Evolutionary conservation across 2,888 invertebrate species (phyloP).

Genomic region (Leptinotarsa tumamoca): DNA sequence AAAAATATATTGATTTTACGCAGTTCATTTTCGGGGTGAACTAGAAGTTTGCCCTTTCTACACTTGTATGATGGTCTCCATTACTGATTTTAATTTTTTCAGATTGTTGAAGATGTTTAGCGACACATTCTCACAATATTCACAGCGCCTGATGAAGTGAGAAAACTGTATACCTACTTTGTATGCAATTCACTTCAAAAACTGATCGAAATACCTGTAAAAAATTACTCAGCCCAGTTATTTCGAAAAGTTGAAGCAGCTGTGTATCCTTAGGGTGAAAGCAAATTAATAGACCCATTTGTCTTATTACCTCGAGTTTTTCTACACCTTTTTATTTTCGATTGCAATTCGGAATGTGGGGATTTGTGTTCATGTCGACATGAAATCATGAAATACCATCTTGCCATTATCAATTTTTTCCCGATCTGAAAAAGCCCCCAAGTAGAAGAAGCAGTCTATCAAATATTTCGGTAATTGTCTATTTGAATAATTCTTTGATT

Average conservation of each 20-base stretch:
- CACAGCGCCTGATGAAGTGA: too few relatives aligned
- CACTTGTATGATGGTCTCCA: too few relatives aligned
- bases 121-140: too few relatives aligned
- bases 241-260: neutral
- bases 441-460: slow-evolving; percentile 30
- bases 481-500: slow-evolving; percentile 39
- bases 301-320: slow-evolving; percentile 26
- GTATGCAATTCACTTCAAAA: too few relatives aligned
- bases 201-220: neutral
- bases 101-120: too few relatives aligned
- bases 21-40: too few relatives aligned
- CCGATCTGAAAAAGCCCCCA: slow-evolving; percentile 6
- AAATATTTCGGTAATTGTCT: slow-evolving; percentile 41
- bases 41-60: too few relatives aligned
- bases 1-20: too few relatives aligned
- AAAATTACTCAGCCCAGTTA: neutral
- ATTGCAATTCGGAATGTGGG: slow-evolving; percentile 38
- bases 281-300: slow-evolving; percentile 15
- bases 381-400: slow-evolving; percentile 4
- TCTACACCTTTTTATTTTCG: slow-evolving; percentile 32
- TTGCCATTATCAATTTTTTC: slow-evolving; percentile 14
- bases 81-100: too few relatives aligned
- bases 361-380: slow-evolving; percentile 31
- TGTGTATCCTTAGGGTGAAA: slow-evolving; percentile 6
- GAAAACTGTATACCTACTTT: too few relatives aligned